A percentile compares a stretch with the other conserved stretches of the same genome.
These are phyloP conservation scores for Amphilophus citrinellus DNA, from an alignment of 2,113 vertebrate species.

Conservation along the genomic window DNA sequence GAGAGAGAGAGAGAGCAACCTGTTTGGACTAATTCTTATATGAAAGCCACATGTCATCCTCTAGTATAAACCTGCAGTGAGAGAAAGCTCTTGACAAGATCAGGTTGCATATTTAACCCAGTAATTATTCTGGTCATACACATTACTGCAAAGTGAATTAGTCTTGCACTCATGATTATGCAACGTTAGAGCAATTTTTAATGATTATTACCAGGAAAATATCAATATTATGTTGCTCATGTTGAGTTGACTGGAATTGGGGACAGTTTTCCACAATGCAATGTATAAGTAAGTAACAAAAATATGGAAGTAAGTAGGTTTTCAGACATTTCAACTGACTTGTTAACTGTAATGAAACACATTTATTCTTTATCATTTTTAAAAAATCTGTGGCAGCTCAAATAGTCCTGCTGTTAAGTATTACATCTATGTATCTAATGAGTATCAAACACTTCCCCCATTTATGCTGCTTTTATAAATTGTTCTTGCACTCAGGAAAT, in stretches of 20 bases:
- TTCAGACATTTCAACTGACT: not conserved
- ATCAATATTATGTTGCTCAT: conserved; percentile 10
- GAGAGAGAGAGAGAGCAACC: conserved; percentile 53
- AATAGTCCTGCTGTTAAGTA: not conserved
- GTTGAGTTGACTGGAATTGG: conserved; percentile 2
- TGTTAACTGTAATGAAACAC: not conserved
- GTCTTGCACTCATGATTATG: conserved; percentile 23
- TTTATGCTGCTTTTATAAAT: not conserved
- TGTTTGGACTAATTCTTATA: conserved; percentile 71
- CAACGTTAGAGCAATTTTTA: conserved; percentile 26
- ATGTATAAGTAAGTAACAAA: not conserved
- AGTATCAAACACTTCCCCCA: not conserved
- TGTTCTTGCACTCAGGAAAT: conserved; percentile 10
- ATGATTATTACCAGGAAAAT: conserved; percentile 55
- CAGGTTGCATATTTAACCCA: conserved; percentile 44
- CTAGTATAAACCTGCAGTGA: conserved; percentile 47
- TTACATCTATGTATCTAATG: not conserved
- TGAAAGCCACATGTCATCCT: conserved; percentile 73
- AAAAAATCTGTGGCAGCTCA: not conserved
- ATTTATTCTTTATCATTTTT: not conserved
- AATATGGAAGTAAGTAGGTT: not conserved
- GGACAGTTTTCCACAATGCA: not conserved
- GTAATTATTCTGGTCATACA: conserved; percentile 43
- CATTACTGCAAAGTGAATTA: conserved; percentile 41
- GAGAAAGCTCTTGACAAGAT: conserved; percentile 48